Base-by-base conservation (phyloP, 2,113 vertebrate species). In the Cryptomyrus ogoouensis region DNA sequence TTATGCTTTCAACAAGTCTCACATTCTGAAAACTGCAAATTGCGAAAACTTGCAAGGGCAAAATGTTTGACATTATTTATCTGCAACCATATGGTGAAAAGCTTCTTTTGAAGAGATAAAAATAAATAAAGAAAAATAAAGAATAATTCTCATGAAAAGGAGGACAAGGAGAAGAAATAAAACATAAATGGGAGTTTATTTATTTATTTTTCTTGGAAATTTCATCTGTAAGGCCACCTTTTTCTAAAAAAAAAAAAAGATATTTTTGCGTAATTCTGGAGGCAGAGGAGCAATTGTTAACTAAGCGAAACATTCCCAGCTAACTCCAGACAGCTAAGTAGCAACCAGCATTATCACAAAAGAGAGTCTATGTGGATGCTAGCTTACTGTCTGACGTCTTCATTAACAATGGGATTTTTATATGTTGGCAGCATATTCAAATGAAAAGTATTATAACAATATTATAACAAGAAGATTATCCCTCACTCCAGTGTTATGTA, bases 1-100 rank as follows among this genome's bases (percentile, higher is more conserved):
- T 98, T 98, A 94, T 95, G 97, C 98, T 98, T 99, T 99, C 98
- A 99, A 99, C 98, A 99, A 98, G 98, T 99, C 97, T 97, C 98
- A 98, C 97, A 93, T 98, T 96, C 96, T 12, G 96, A 97, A 98
- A 99, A 99, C 98, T 99, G 98, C 96, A 99, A 99, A 99, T 99
- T 99, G 97, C 97, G 97, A 98, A 99, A 99, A 99, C 97, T 98
- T 99, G 96, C 95, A 96, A 99, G 98, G 98, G 98, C 97, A 99
- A 99, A 99, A 99, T 99, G 96, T 97, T 99, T 99, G 97, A 98
- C 98, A 98, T 97, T 95, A 95, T 97, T 98, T 97, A 99, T 97
- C 97, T 96, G 95, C 96, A 97, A 97, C 96, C 98, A 98, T 97
- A 96, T 97, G 97, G 96, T 97, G 96, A 92, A 93, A 91, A 47